Conservation (phyloP, 2,797 vertebrate species). For the Enoplosus armatus region DNA sequence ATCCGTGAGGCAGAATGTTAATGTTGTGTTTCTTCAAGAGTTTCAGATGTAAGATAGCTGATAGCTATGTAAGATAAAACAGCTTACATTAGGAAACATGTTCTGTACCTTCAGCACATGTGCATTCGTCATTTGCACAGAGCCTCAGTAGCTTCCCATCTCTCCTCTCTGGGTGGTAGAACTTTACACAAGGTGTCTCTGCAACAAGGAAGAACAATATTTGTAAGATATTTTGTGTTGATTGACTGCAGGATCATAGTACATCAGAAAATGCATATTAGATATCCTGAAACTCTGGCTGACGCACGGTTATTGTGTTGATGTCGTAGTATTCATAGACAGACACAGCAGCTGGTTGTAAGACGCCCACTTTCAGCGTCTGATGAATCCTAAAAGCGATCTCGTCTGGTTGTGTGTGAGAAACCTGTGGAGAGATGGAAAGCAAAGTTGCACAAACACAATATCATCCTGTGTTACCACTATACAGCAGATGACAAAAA, state of each 20-base stretch:
- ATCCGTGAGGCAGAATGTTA: too few species aligned
- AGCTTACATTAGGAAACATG: too few species aligned
- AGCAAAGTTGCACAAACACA: too few species aligned
- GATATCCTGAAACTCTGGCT: too few species aligned
- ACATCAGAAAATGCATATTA: too few species aligned
- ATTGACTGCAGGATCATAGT: too few species aligned
- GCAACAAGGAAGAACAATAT: constrained; percentile 13
- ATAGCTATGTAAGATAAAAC: too few species aligned
- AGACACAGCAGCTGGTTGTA: constrained; percentile 85
- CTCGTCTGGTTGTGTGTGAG: constrained; percentile 59
- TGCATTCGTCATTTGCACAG: constrained; percentile 82
- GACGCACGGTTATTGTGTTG: constrained; percentile 45
- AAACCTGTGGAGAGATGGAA: constrained; percentile 54
- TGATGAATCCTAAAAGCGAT: constrained; percentile 69
- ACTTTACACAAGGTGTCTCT: constrained; percentile 80
- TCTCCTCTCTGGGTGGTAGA: constrained; percentile 85
- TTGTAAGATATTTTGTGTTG: too few species aligned
- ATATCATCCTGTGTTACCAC: too few species aligned
- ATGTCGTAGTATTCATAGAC: constrained; percentile 84
- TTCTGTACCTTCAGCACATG: constrained; percentile 86
- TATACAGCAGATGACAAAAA: too few species aligned
- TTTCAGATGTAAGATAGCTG: too few species aligned
- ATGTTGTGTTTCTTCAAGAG: too few species aligned
- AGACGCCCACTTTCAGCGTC: constrained; percentile 60
- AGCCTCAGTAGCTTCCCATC: constrained; percentile 78